Base-by-base conservation (phyloP, 2,888 invertebrate species). In the Trissolcus brochymenae region DNA sequence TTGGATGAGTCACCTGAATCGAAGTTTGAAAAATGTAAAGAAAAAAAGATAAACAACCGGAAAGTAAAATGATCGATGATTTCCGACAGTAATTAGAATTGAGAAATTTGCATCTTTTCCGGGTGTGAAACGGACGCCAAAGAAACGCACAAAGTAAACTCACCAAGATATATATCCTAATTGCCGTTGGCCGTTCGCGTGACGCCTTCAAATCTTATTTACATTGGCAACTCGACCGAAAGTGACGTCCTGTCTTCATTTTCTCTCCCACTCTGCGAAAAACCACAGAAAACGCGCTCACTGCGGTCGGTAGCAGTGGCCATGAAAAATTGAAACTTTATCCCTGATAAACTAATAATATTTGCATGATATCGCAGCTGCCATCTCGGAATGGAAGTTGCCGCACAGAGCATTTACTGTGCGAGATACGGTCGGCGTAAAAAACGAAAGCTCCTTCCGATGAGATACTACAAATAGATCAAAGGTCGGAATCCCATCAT, bases 381-480 rank as follows among this genome's bases (percentile, higher is more conserved):
- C 16, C 61, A 71, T 71, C 71, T 66, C 46, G 50, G 54, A 55
- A 70, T 60, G 70, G 49, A 35, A 64, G 76, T 57, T 78, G 77
- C 61, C 19, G 57, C 41, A 71, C 70, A 71, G 66, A 70, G 46
- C 56, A 50, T 54, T 76, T 57, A 65, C 67, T 72, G 76, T 65
- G 35, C 57, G 19, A 53, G 57, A 57, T 41, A 57, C 50, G 21
- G 16, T n/a, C 50, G 17, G 29, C 43, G 29, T 56, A 59, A 67
- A 70, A 66, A 51, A 49, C 59, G 13, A 57, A 59, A 59, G 29
- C 62, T 62, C 51, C 74, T 61, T 55, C 57, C 73, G 54, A 78
- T 67, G 61, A 75, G 65, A 70, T 65, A 60, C 77, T 68, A 73
- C 74, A 79, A 79, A 79, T 79, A 77, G 79, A 79, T 79, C 79